These are phyloP conservation scores for Thalassarche chlororhynchos DNA, from an alignment of 2,113 vertebrate species.

Conservation along the genomic window DNA sequence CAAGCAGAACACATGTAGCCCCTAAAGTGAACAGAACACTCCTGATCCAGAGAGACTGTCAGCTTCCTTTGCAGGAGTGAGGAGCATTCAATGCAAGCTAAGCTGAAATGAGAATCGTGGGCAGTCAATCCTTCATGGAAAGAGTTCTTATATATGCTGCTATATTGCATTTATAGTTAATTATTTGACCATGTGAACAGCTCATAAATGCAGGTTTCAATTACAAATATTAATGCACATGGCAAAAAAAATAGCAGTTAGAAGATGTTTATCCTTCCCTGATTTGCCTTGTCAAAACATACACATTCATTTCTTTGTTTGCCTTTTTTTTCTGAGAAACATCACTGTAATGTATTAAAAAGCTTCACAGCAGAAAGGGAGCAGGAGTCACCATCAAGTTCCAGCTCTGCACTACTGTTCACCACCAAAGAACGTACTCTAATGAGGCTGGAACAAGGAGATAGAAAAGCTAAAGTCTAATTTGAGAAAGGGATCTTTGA, in stretches of 20 bases:
- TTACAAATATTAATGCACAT: not conserved
- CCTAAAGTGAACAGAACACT: not conserved
- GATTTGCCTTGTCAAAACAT: not conserved
- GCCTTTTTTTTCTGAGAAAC: not conserved
- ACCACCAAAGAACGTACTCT: not conserved
- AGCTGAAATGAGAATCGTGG: not conserved
- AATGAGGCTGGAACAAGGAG: not conserved
- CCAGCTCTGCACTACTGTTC: not conserved
- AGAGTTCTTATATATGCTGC: not conserved
- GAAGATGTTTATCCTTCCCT: not conserved
- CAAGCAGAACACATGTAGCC: not conserved
- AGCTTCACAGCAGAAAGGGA: not conserved
- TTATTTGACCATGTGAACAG: not conserved
- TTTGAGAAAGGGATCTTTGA: not conserved
- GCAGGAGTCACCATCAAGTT: not conserved
- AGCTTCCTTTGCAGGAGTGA: not conserved
- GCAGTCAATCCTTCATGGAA: not conserved
- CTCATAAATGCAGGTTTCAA: not conserved
- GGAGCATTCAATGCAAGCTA: not conserved
- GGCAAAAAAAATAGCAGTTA: not conserved
- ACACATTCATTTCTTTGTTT: not conserved
- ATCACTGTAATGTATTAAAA: not conserved
- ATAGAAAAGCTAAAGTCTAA: not conserved
- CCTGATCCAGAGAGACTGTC: not conserved
- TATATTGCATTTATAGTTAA: not conserved